Conservation (phyloP, 2,888 invertebrate genomes). For the Cosmopolites sordidus region DNA sequence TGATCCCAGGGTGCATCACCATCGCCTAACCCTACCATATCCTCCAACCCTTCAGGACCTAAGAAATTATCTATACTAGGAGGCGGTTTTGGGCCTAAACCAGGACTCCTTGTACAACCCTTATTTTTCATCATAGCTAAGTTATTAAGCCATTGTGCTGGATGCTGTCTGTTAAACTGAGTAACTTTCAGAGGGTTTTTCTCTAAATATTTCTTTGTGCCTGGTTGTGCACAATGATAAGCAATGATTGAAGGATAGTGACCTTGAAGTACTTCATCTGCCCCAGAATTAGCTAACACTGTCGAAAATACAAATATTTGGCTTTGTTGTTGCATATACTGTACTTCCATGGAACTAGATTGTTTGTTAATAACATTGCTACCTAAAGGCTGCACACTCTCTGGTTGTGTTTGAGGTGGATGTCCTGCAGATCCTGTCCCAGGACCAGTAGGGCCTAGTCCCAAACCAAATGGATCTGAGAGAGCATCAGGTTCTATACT, state of each 20-base stretch:
- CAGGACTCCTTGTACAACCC: slow-evolving; percentile 55
- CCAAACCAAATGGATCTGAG: slow-evolving; percentile 44
- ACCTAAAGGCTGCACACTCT: slow-evolving; percentile 68
- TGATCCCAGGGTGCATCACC: slow-evolving; percentile 54
- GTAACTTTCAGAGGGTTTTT: slow-evolving; percentile 86
- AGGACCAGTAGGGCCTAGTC: slow-evolving; percentile 35
- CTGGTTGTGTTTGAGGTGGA: slow-evolving; percentile 50
- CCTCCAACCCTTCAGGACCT: slow-evolving; percentile 48
- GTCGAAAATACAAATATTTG: slow-evolving; percentile 98
- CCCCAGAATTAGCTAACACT: slow-evolving; percentile 88
- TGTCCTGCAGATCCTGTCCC: slow-evolving; percentile 32
- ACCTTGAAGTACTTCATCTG: slow-evolving; percentile 85
- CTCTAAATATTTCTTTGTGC: slow-evolving; percentile 92
- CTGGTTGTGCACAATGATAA: slow-evolving; percentile 92
- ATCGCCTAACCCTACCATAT: slow-evolving; percentile 46
- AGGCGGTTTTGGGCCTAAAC: slow-evolving; percentile 45
- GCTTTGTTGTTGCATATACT: slow-evolving; percentile 92
- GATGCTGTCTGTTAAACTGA: slow-evolving; percentile 80
- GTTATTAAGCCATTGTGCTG: slow-evolving; percentile 75
- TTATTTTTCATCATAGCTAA: slow-evolving; percentile 72
- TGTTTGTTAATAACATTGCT: slow-evolving; percentile 77
- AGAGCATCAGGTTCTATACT: slow-evolving; percentile 44
- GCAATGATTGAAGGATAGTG: slow-evolving; percentile 89
- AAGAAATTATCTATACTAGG: slow-evolving; percentile 46
- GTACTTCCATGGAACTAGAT: slow-evolving; percentile 77